Evolutionary conservation across 1,140 invertebrate genomes (phyloP), one percentile per base, ranked within the genome.

Genomic region (Drosophila santomea): DNA sequence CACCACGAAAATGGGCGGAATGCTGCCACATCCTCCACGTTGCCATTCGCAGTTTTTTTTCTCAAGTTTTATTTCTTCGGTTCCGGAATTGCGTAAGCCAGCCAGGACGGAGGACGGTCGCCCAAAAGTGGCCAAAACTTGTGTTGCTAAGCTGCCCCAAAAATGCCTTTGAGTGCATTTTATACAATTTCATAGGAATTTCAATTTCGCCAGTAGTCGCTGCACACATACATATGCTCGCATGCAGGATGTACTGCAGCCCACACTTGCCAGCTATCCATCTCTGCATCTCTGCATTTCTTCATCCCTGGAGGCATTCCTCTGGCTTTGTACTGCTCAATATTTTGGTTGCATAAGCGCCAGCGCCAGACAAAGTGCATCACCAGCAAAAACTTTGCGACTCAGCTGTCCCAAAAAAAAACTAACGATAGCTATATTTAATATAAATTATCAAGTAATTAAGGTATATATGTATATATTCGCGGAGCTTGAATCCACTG

Each of bases 151-250:
- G 47, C 39, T 45, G n/a, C 20, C 68, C 11, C 57, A 36, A 32
- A 76, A 69, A 68, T 77, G 50, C 64, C 63, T 71, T 77, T 58
- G 74, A 77, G 57, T 62, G 64, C 66, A 71, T 71, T 71, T 78
- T 50, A 59, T 72, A 77, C 77, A 78, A 63, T 72, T 78, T 36
- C 35, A 47, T 54, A 59, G 54, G 74, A 78, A 72, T 78, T 78
- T 72, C 66, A 71, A 72, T 78, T 77, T 55, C 12, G 39, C 14
- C 59, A 62, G 47, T 17, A 54, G 50, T 50, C 57, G 38, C 41
- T 32, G 60, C 38, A 57, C 20, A 36, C 56, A 62, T 43, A 36
- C 56, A 62, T 43, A 50, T 67, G 25, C 63, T 35, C 23, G 38
- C 5, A 41, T 32, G 38, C 5, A 11, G 28, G 8, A 17, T 15